Conservation (phyloP, 2,113 vertebrate species). For the Psephotus haematonotus region DNA sequence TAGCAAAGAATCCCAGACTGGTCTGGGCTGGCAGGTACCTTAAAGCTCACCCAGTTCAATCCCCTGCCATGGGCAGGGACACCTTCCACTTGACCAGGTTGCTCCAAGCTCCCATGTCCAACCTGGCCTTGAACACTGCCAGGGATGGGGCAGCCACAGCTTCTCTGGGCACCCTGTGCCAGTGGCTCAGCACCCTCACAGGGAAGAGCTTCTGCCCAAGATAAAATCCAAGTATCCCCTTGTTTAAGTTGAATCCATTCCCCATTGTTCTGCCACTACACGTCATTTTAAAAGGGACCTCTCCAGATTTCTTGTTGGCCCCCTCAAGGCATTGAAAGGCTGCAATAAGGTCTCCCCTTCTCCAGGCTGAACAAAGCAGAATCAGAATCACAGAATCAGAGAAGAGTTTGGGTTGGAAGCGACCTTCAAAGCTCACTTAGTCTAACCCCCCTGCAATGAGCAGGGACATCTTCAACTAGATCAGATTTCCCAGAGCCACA, state of each 20-base stretch:
- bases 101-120: background rate
- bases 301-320: background rate
- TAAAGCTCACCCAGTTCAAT: background rate
- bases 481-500: background rate
- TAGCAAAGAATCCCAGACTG: background rate
- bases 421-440: background rate
- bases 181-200: background rate
- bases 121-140: background rate
- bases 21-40: background rate
- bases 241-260: background rate
- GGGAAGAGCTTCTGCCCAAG: background rate
- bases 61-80: background rate
- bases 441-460: background rate
- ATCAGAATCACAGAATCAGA: background rate
- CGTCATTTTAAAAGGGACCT: background rate
- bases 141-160: background rate
- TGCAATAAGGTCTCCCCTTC: background rate
- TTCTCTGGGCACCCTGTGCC: too few species aligned
- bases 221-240: background rate
- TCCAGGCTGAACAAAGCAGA: background rate
- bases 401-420: background rate
- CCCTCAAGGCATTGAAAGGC: background rate
- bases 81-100: background rate
- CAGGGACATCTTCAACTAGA: background rate
- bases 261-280: background rate